Base-by-base conservation (phyloP, 2,113 vertebrate genomes). In the Ivindomyrus marchei region DNA sequence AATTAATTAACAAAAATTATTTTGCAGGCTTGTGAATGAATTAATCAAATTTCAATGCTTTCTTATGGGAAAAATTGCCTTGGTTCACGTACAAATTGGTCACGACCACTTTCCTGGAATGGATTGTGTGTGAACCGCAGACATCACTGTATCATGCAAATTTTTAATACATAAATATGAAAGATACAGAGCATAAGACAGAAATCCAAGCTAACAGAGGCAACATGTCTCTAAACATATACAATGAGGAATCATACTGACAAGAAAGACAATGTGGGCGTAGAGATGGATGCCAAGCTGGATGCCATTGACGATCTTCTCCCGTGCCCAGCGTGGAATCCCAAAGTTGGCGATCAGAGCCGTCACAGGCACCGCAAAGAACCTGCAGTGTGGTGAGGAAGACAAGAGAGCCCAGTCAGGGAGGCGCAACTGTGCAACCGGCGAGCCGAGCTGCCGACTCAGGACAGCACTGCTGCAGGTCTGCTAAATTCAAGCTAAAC, bases 251-350 rank as follows among this genome's bases (percentile, higher is more conserved):
- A 19, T 80, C 74, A 80, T 90, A 95, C 94, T 89, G 90, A 95
- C 94, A 15, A 95, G 95, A 92, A 98, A 98, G 88, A 98, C 97
- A 0, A 97, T 95, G 19, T 98, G 97, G n/a, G 98, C 98, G 3
- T 98, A 98, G 89, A 98, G 95, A 92, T 98, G 97, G 90, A 97
- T 97, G 27, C 97, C 98, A 36, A 98, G 94, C 94, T 98, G 98
- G 91, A 98, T 98, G 45, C 97, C 97, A 1, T 98, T 98, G 53
- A 98, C 98, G 7, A 98, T 98, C 95, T 98, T 98, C 95, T 98
- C 98, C 36, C 98, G 95, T 17, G 97, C 97, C 98, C 98, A 98
- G 77, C 97, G 97, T 31, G 98, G 97, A 91, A 98, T 98, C 85
- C 97, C 97, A 2, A 98, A 98, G 94, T 98, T 98, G 91, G 98